A percentile compares a stretch with the other conserved stretches of the same genome.
Conservation (phyloP, 92 coral and sea anemone genomes). For the Phymanthus crucifer region DNA sequence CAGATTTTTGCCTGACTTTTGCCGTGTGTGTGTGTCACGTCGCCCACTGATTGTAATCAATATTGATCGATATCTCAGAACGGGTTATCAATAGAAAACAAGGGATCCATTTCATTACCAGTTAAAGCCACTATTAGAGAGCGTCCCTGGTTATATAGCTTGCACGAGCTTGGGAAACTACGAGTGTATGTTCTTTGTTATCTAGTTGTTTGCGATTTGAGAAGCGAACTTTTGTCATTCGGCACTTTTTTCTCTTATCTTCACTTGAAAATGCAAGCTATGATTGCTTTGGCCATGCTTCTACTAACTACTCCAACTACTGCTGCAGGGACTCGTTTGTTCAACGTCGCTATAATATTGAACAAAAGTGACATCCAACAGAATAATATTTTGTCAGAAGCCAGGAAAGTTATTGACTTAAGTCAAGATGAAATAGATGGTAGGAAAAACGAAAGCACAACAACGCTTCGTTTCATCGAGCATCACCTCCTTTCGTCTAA, state of each 20-base stretch:
- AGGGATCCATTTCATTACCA: too few relatives aligned
- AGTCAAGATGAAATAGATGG: background rate
- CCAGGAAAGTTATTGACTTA: background rate
- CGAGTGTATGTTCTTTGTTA: too few relatives aligned
- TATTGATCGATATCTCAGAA: too few relatives aligned
- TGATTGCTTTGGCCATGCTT: background rate
- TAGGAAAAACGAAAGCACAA: background rate
- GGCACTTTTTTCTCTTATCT: background rate
- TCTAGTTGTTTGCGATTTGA: background rate
- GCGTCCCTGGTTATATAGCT: too few relatives aligned
- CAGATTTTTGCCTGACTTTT: too few relatives aligned
- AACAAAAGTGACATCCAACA: background rate
- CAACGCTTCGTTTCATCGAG: conserved; percentile 2
- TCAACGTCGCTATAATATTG: background rate
- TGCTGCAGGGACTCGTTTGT: background rate
- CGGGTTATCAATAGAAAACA: too few relatives aligned
- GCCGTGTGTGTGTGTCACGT: too few relatives aligned
- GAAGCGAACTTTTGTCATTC: too few relatives aligned
- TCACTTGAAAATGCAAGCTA: background rate
- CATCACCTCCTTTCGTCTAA: background rate
- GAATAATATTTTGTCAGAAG: conserved; percentile 5
- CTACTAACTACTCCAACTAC: background rate
- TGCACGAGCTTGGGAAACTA: too few relatives aligned
- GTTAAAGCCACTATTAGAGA: too few relatives aligned
- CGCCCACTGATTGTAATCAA: too few relatives aligned